Evolutionary conservation across 1,140 invertebrate genomes (phyloP).

Genomic region (Lanistes nyassanus): DNA sequence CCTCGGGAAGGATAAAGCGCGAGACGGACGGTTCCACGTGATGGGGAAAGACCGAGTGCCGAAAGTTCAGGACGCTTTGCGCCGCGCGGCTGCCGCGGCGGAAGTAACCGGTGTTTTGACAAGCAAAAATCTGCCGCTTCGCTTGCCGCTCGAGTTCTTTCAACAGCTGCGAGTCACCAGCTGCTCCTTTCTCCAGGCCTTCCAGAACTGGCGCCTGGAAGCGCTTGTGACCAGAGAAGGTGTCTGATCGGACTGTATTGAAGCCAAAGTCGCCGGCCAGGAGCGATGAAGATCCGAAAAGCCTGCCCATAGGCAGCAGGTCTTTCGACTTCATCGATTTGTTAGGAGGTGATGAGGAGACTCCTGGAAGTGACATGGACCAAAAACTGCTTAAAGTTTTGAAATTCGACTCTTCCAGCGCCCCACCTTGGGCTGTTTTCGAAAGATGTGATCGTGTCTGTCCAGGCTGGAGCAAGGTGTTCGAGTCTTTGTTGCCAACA

Average conservation of each 20-base stretch:
- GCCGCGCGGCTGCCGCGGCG: slow-evolving; percentile 25
- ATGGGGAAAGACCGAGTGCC: slow-evolving; percentile 16
- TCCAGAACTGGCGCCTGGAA: background rate
- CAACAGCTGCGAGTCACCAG: background rate
- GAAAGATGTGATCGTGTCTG: no score
- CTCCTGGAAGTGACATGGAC: no score
- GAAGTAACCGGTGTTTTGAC: slow-evolving; percentile 23
- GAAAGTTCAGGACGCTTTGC: slow-evolving; percentile 26
- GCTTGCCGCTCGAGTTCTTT: slow-evolving; percentile 20
- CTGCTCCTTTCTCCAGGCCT: background rate
- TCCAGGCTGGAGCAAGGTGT: no score
- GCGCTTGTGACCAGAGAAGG: background rate
- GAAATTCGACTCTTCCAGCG: no score
- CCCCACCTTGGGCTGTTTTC: no score
- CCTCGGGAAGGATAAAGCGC: background rate
- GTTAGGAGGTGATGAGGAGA: no score
- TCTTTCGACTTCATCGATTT: no score
- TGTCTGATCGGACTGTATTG: background rate
- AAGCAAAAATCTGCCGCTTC: slow-evolving; percentile 26
- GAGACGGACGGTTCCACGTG: background rate
- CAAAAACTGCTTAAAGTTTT: no score
- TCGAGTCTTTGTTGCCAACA: no score
- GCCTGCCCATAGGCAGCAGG: no score
- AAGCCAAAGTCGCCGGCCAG: slow-evolving; percentile 8
- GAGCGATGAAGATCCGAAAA: background rate